Evolutionary conservation across 92 coral and sea anemone genomes (phyloP), one percentile per base, ranked within the genome.

Genomic region (Pocillopora meandrina): DNA sequence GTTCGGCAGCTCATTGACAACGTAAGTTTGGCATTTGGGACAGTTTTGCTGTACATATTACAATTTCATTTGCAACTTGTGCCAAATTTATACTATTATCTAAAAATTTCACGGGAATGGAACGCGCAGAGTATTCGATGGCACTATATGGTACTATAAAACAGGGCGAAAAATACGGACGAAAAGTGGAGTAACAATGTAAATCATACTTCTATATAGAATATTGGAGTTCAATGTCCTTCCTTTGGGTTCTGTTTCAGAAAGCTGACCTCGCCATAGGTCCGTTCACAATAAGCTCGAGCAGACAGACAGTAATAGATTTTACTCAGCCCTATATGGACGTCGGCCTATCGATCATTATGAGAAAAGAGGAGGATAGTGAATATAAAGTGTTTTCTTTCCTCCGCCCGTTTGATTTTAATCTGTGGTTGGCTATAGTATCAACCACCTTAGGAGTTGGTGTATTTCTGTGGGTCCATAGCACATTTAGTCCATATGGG

Each of bases 221-320:
- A 42, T 20, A 18, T 26, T 18, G 73, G 11, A 1, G 12, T 69
- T 33, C 16, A 5, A 68, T 42, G 5, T 42, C 52, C 52, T 42
- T 42, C 52, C 52, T 42, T 42, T 42, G 52, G 52, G 52, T 42
- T 42, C 74, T 62, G 62, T 84, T 62, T 10, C 82, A 92, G 95
- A 90, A 87, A 90, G 88, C 93, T n/a, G 95, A 92, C 60, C 77
- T 92, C 71, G 95, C 92, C 0, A 84, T 90, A 23, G 92, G 93
- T 5, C 89, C 95, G 58, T 86, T 92, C 69, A 90, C 91, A 34
- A 90, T 92, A 83, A 92, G 91, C 75, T 85, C 95, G 17, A 78
- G 84, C 26, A 87, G 95, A 65, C 95, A 90, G 35, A 84, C 87
- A 56, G 92, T 78, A 12, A 87, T 92, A 33, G 95, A 92, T 74